Evolutionary conservation across 2,888 invertebrate species (phyloP).

Genomic region (Dasypolia templi): DNA sequence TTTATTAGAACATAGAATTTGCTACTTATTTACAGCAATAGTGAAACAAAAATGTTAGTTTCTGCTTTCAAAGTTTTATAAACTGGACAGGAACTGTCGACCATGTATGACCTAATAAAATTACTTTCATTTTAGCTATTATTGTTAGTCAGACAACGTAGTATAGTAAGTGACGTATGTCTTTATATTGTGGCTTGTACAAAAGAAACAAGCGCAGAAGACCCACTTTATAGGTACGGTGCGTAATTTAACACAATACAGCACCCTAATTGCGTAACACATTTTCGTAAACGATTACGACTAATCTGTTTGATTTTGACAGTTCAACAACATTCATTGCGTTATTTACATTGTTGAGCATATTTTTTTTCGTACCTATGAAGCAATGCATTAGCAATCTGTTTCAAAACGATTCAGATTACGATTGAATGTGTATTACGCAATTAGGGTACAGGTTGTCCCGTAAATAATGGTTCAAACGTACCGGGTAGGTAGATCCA

Average conservation of each 20-base stretch:
- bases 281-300: too few species aligned
- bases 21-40: slow-evolving; percentile 17
- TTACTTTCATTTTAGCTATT: slow-evolving; percentile 56
- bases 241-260: not conserved
- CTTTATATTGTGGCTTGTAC: slow-evolving; percentile 27
- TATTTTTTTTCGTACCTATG: too few species aligned
- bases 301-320: too few species aligned
- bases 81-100: slow-evolving; percentile 42
- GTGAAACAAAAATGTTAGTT: slow-evolving; percentile 8
- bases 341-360: too few species aligned
- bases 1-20: not conserved
- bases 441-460: too few species aligned
- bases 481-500: too few species aligned
- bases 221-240: slow-evolving; percentile 8
- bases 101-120: slow-evolving; percentile 36
- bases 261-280: too few species aligned
- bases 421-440: too few species aligned
- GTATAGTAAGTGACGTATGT: slow-evolving; percentile 38
- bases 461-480: too few species aligned
- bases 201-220: slow-evolving; percentile 36
- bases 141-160: slow-evolving; percentile 56
- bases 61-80: slow-evolving; percentile 31
- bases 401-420: too few species aligned
- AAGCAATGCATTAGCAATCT: too few species aligned
- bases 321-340: too few species aligned